Conservation (phyloP, 2,888 invertebrate species). For the Agrotis exclamationis region DNA sequence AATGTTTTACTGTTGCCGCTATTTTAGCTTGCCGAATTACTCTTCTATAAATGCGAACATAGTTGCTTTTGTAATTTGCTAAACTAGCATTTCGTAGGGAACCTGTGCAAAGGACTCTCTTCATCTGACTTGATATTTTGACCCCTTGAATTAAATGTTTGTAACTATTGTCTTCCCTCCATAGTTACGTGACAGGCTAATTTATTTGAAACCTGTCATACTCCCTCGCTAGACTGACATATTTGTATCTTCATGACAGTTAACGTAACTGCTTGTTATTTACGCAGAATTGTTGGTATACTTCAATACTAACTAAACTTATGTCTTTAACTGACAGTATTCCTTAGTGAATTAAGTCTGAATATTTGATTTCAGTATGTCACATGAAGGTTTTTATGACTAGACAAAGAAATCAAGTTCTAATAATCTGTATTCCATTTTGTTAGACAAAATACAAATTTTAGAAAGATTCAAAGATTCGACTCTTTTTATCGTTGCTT, state of each 20-base stretch:
- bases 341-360: slow-evolving; percentile 11
- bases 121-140: no score
- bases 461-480: background rate
- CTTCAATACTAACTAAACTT: slow-evolving; percentile 14
- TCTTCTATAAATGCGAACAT: no score
- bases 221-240: slow-evolving; percentile 44
- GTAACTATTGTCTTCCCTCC: slow-evolving; percentile 55
- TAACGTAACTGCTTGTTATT: slow-evolving; percentile 38
- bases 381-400: slow-evolving; percentile 11
- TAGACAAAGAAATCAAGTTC: slow-evolving; percentile 26
- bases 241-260: slow-evolving; percentile 56
- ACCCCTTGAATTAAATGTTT: slow-evolving; percentile 58
- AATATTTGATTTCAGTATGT: slow-evolving; percentile 31
- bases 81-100: no score
- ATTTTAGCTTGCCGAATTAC: no score
- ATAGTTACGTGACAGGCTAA: slow-evolving; percentile 49
- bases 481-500: background rate
- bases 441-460: slow-evolving; percentile 23
- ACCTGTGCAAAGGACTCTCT: no score
- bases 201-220: slow-evolving; percentile 62
- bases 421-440: background rate
- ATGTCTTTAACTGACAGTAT: slow-evolving; percentile 10
- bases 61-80: no score
- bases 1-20: no score
- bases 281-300: slow-evolving; percentile 26